Base-by-base conservation (phyloP, 1,140 invertebrate species). In the Conus betulinus region DNA sequence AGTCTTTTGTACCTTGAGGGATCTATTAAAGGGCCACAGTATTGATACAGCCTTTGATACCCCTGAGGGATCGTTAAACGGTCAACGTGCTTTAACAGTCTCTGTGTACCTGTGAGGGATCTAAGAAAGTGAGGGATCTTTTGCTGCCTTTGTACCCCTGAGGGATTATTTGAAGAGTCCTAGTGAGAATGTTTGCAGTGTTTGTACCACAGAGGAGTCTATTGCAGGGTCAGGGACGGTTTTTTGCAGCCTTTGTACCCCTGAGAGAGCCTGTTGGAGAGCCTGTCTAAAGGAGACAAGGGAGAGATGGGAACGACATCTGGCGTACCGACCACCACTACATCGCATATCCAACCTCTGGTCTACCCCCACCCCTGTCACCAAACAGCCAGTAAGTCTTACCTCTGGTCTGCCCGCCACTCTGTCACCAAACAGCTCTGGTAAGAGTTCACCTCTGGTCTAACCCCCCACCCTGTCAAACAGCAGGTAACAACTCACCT, bases 291-390 rank as follows among this genome's bases (percentile, higher is more conserved):
- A 88, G 82, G 93, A 94, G 53, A 94, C 93, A 74, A 87, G 92
- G 78, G 87, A 90, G 1, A 89, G 92, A 81, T 96, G 95, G 95
- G 94, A 96, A 84, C 91, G 94, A 78, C 90, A n/a, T 96, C 39
- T 96, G 95, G 94, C 95, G 96, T 94, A 90, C 95, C 0, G 95
- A 94, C 91, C 94, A 96, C 87, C 90, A 94, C 17, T 90, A n/a
- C n/a, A 93, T 51, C 89, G 23, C 90, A 94, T 1, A 84, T 95
- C n/a, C 95, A 96, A 91, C 96, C 95, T 17, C 85, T 96, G 3
- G 94, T 96, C 53, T 96, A 96, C 89, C 92, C 92, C 51, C 93
- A 94, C 87, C 93, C n/a, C 93, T 53, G 89, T 92, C 5, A 94
- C 93, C 25, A 89, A 85, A 63, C 67, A 85, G n/a, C 85, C 90